A percentile compares a stretch with the other conserved stretches of the same genome.
Conservation (phyloP, 1,140 invertebrate species). For the Aphelinus atriplicis region DNA sequence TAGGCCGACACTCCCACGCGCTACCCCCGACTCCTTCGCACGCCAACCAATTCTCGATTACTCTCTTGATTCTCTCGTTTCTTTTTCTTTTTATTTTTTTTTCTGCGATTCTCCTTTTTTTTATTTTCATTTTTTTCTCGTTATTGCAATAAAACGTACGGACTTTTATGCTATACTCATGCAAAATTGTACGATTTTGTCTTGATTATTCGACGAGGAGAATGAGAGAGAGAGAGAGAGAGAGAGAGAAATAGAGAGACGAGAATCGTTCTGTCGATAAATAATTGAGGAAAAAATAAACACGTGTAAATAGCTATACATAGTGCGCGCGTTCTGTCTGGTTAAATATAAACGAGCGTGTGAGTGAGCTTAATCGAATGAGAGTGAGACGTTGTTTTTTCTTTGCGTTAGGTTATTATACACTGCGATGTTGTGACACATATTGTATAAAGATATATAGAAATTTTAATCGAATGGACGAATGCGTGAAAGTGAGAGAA, state of each 20-base stretch:
- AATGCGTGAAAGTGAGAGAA: conserved; percentile 20
- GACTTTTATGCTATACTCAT: too few species aligned
- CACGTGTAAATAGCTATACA: conserved; percentile 65
- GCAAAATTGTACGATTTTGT: conserved; percentile 14
- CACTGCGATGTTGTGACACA: conserved; percentile 36
- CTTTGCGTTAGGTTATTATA: conserved; percentile 40
- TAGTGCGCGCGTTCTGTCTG: conserved; percentile 48
- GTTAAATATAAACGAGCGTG: conserved; percentile 18
- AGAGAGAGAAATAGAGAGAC: conserved; percentile 11
- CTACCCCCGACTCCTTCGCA: conserved; percentile 46
- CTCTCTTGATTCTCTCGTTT: conserved; percentile 15
- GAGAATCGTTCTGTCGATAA: conserved; percentile 20
- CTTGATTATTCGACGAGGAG: conserved; percentile 22
- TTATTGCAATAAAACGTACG: neutral
- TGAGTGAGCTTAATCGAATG: conserved; percentile 19
- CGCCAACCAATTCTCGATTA: conserved; percentile 43
- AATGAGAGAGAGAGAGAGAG: conserved; percentile 1
- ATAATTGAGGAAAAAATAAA: conserved; percentile 20
- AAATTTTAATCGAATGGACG: conserved; percentile 33
- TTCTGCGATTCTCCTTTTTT: neutral
- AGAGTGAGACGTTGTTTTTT: conserved; percentile 26
- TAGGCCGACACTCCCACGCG: conserved; percentile 55
- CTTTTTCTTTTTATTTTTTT: neutral
- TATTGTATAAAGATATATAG: conserved; percentile 44
- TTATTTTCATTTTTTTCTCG: neutral